Base-by-base conservation (phyloP, 2,797 vertebrate species). In the Pteropus rufus region DNA sequence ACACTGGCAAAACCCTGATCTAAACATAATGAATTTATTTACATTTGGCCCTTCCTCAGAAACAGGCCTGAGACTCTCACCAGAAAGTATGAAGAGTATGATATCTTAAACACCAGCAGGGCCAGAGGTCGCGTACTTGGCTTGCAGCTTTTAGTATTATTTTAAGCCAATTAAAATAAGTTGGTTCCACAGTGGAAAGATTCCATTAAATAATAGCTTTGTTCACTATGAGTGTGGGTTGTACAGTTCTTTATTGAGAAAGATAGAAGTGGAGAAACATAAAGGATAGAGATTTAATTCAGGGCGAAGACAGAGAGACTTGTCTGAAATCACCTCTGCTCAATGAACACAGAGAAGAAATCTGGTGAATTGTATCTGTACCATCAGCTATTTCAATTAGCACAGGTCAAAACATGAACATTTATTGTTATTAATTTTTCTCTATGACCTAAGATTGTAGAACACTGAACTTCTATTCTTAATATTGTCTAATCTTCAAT, bases 111-210 rank as follows among this genome's bases (percentile, higher is more conserved):
- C 94, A 94, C 92, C 89, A 96, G 83, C 36, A 31, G 52, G 91
- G 91, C 92, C 85, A 93, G 70, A 97, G 97, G 94, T 97, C 89
- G 0, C 3, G 89, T 95, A 89, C 95, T 97, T 97, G 95, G 96
- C 96, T 97, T 96, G 95, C 94, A 94, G 67, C 52, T 62, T 95
- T 97, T 95, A 79, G 72, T 88, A 95, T 93, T 96, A 87, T 96
- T 98, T 96, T 95, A 97, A 97, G 97, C 96, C 97, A 98, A 96
- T 97, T 98, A 97, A 98, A 98, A 98, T 97, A 97, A 96, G 95
- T 97, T 67, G n/a, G 95, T 97, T 97, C 89, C 88, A 87, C 85
- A 96, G 97, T 97, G 97, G 95, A 97, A 97, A 97, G 96, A 97
- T 95, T 97, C 96, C 95, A 96, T 96, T 96, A 97, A 98, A 97